phyloP scores from a whole-genome alignment of 2,113 vertebrate species.

The Etheostoma spectabile region DNA sequence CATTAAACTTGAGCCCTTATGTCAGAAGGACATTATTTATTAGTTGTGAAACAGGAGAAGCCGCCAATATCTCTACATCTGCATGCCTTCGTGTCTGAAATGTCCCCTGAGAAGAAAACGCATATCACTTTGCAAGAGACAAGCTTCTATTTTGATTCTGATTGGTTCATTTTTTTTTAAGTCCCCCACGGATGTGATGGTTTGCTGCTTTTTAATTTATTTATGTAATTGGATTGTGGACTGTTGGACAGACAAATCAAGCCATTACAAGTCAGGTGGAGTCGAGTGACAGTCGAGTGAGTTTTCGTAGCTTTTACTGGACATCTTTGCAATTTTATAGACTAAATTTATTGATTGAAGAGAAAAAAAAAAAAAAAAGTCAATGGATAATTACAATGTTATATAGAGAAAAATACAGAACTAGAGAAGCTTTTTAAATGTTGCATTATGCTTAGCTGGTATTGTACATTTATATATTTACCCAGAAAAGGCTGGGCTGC shows the following conservation, averaged over 20 bases:
- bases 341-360: background rate
- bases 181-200: background rate
- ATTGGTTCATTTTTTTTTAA: background rate
- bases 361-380: background rate
- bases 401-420: background rate
- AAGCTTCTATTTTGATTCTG: background rate
- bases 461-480: background rate
- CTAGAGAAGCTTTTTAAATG: background rate
- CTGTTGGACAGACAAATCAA: background rate
- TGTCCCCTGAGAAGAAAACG: background rate
- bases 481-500: background rate
- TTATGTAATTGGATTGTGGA: background rate
- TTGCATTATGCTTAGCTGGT: background rate
- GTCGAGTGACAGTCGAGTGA: background rate
- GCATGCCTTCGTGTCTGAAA: conserved; percentile 4
- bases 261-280: background rate
- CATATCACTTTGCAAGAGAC: background rate
- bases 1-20: background rate
- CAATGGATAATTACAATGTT: too few relatives aligned
- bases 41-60: conserved; percentile 34
- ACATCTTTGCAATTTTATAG: background rate
- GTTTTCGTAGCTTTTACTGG: background rate
- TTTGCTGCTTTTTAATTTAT: background rate
- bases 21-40: conserved; percentile 23
- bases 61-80: conserved; percentile 6